Conservation (phyloP, 2,797 vertebrate species). For the Cottoperca gobio region DNA sequence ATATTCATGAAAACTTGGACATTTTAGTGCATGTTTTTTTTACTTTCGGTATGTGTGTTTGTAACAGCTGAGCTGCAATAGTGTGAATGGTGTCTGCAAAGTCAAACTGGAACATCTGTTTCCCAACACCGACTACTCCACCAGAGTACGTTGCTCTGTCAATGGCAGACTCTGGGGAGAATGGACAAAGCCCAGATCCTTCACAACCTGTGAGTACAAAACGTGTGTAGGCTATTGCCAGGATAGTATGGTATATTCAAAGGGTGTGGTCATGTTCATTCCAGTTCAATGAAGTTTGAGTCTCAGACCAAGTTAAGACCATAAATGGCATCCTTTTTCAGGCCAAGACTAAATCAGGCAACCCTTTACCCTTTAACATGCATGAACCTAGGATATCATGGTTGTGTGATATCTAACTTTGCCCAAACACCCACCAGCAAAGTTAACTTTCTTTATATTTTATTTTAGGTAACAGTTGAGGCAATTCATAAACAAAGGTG, state of each 20-base stretch:
- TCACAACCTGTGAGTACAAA: slow-evolving; percentile 67
- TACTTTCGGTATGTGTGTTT: background rate
- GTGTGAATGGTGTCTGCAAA: slow-evolving; percentile 21
- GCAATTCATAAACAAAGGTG: background rate
- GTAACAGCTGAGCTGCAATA: slow-evolving; percentile 46
- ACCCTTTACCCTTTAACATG: background rate
- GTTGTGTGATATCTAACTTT: background rate
- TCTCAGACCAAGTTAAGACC: background rate
- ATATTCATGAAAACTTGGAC: background rate
- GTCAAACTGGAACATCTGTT: slow-evolving; percentile 57
- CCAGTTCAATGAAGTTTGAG: background rate
- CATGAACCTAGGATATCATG: background rate
- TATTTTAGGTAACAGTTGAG: background rate
- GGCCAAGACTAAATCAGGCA: background rate
- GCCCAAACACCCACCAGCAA: background rate
- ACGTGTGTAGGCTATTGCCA: background rate
- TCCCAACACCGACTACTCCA: slow-evolving; percentile 61
- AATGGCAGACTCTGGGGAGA: slow-evolving; percentile 63
- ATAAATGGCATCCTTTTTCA: background rate
- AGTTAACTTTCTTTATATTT: background rate
- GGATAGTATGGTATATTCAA: no score
- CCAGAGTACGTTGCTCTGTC: slow-evolving; percentile 66
- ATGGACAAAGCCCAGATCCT: slow-evolving; percentile 41
- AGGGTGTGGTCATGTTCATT: background rate
- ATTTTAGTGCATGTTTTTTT: background rate